Conservation (phyloP, 2,797 vertebrate species). For the Babyrousa celebensis region DNA sequence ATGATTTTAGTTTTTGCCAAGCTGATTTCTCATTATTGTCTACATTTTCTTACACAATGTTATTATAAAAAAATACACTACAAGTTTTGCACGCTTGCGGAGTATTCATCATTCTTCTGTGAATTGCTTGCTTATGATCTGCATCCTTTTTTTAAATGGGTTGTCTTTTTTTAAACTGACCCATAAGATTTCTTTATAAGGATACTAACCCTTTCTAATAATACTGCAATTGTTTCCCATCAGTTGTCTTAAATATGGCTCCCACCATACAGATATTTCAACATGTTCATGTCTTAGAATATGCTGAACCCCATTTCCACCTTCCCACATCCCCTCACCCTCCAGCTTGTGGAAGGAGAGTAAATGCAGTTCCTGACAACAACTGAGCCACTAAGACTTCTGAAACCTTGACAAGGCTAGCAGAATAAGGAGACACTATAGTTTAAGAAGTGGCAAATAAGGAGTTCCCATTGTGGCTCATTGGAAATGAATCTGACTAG, state of each 20-base stretch:
- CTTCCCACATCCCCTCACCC: not conserved
- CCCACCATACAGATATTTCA: not conserved
- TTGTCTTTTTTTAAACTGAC: not conserved
- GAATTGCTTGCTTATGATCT: not conserved
- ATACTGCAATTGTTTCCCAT: not conserved
- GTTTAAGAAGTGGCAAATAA: constrained; percentile 14
- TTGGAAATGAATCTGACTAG: no score
- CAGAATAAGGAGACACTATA: not conserved
- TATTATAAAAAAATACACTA: not conserved
- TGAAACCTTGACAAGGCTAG: not conserved
- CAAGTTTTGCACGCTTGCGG: not conserved
- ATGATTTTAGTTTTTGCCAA: constrained; percentile 2
- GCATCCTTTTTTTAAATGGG: constrained; percentile 37
- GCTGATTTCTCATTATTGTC: constrained; percentile 10
- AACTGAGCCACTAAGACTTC: not conserved
- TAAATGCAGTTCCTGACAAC: not conserved
- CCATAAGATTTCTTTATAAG: not conserved
- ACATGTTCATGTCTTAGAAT: not conserved
- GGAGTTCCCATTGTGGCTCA: no score
- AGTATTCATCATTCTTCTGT: constrained; percentile 37
- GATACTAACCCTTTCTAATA: not conserved
- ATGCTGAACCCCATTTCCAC: not conserved
- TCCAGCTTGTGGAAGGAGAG: not conserved
- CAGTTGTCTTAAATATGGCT: constrained; percentile 11
- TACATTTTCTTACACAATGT: not conserved